Evolutionary conservation across 2,888 invertebrate species (phyloP).

Genomic region (Scaptomyza parva): DNA sequence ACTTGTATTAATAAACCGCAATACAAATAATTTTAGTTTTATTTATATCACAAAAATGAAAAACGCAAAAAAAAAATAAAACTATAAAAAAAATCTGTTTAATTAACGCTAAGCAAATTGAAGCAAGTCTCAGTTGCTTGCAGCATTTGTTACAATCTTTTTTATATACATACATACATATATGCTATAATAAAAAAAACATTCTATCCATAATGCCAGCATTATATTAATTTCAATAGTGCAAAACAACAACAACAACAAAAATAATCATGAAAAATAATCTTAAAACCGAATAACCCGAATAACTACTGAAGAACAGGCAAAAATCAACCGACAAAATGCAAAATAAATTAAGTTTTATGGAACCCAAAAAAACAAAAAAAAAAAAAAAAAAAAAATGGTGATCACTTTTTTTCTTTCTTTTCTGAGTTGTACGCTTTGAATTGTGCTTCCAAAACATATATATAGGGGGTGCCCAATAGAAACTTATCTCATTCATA

Average conservation of each 20-base stretch:
- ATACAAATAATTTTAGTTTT: conserved; percentile 77
- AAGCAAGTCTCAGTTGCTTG: conserved; percentile 51
- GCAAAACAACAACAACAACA: conserved; percentile 25
- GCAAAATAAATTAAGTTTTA: conserved; percentile 71
- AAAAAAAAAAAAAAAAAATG: conserved; percentile 45
- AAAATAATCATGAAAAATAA: conserved; percentile 30
- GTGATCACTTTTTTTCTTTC: conserved; percentile 69
- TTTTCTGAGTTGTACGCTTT: conserved; percentile 65
- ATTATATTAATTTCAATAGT: conserved; percentile 62
- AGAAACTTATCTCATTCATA: conserved; percentile 42
- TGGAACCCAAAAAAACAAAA: conserved; percentile 43
- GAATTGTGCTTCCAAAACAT: conserved; percentile 85
- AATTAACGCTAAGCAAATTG: conserved; percentile 69
- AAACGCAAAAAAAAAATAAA: conserved; percentile 19
- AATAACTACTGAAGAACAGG: conserved; percentile 45
- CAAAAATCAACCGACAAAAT: conserved; percentile 53
- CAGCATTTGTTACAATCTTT: conserved; percentile 71
- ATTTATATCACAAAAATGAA: conserved; percentile 57
- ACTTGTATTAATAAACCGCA: conserved; percentile 75
- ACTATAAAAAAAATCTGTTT: conserved; percentile 42
- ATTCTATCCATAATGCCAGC: conserved; percentile 68
- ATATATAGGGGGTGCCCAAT: conserved; percentile 68
- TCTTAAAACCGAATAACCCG: conserved; percentile 39
- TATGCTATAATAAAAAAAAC: conserved; percentile 58
- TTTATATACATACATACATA: conserved; percentile 64